Base-by-base conservation (phyloP, 37 sponge, comb jelly and placozoan species). In the Eunapius fragilis region DNA sequence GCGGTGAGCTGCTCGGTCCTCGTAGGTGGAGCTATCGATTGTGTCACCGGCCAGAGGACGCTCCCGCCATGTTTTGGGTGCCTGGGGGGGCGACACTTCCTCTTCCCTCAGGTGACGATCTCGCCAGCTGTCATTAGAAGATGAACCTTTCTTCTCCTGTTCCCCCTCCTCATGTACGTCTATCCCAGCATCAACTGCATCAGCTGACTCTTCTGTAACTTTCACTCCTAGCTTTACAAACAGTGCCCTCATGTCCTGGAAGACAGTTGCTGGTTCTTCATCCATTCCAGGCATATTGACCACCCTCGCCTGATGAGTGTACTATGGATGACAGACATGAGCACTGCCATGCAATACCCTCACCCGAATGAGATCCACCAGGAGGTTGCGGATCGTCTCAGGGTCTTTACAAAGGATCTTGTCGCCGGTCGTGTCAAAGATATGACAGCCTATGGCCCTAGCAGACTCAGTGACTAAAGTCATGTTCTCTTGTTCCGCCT, bases 391-490 rank as follows among this genome's bases (percentile, higher is more conserved):
- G 36, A 88, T 83, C 2, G 84, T 80, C 0, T 34, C 25, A 12
- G 76, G 85, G 58, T 92, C 88, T 27, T 68, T 84, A 13, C 25
- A 26, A 7, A 92, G 34, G 26, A 95, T 78, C 3, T 75, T 73
- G 24, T 86, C 70, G 4, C 32, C 71, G 0, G 90, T 89, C 36
- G 30, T 50, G 28, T 93, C 94, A 58, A 34, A 76, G 4, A 96
- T 78, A 31, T 48, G 82, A 45, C 94, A 94, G 76, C 97, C 97
- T 68, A 96, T 96, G 36, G 97, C 86, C 0, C 97, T 80, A 28
- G 94, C 97, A 26, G 94, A 94, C 80, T 96, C 97, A 0, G 91
- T 69, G 14, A 86, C 92, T 0, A 96, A 69, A 0, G 90, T 93
- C 94, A 96, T 93, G 80, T 96, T 96, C 67, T 96, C 96, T 50